Conservation (phyloP, 2,113 vertebrate genomes). For the Tamias sibiricus region DNA sequence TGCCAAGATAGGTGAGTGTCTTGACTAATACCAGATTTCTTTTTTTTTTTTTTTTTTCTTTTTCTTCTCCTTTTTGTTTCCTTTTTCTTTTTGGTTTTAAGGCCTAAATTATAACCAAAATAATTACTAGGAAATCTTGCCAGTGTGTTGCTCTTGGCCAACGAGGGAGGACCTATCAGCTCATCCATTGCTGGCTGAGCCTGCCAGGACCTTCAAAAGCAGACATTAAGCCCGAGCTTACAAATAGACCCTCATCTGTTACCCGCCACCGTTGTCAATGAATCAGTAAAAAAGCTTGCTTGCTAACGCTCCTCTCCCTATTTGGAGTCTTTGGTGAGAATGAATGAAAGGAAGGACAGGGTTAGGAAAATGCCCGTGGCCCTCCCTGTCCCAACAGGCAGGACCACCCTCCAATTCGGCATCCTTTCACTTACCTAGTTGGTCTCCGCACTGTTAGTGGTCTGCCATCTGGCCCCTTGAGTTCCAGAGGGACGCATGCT, state of each 20-base stretch:
- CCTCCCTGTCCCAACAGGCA: background rate
- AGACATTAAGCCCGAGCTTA: background rate
- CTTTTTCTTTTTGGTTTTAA: constrained; percentile 20
- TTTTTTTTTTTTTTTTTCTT: background rate
- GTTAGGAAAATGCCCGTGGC: background rate
- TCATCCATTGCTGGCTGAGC: background rate
- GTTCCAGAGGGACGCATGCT: background rate
- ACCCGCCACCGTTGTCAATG: background rate
- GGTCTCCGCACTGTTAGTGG: background rate
- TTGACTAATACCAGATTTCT: constrained; percentile 54
- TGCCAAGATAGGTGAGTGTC: constrained; percentile 67
- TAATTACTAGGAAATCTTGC: constrained; percentile 48
- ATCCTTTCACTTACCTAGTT: background rate
- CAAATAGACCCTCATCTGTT: background rate
- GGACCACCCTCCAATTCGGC: background rate
- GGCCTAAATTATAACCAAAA: constrained; percentile 56
- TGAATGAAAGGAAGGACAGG: background rate
- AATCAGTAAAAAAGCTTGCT: background rate
- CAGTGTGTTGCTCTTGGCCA: constrained; percentile 62
- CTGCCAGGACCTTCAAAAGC: background rate
- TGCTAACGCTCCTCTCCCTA: background rate
- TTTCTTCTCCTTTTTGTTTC: background rate
- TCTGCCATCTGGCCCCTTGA: background rate
- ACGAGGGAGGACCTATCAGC: background rate
- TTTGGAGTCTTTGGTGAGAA: background rate